Percentiles rank a stretch among this genome's conserved stretches.
Evolutionary conservation across 2,113 vertebrate species (phyloP).

Genomic region (Orthochromis indermauri): DNA sequence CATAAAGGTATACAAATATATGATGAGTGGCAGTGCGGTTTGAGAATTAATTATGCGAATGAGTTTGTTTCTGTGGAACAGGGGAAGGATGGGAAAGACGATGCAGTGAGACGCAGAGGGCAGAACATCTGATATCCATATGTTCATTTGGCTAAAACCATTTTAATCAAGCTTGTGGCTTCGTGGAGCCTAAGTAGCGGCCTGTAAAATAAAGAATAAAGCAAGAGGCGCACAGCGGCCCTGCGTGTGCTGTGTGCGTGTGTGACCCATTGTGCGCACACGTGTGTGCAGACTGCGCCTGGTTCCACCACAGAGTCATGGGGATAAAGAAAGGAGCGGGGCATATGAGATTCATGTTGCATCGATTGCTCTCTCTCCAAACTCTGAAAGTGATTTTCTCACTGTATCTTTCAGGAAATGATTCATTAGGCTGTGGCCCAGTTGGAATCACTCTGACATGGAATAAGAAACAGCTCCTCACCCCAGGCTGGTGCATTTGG

Average conservation of each 20-base stretch:
- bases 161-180: slow-evolving; percentile 43
- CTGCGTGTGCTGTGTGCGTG: slow-evolving; percentile 6
- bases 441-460: slow-evolving; percentile 46
- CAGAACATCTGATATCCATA: slow-evolving; percentile 52
- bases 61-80: not conserved
- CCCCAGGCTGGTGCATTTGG: slow-evolving; percentile 43
- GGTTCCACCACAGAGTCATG: slow-evolving; percentile 7
- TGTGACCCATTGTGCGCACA: slow-evolving; percentile 11
- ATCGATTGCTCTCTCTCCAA: slow-evolving; percentile 16
- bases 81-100: not conserved
- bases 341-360: slow-evolving; percentile 6
- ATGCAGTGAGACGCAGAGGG: not conserved
- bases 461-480: slow-evolving; percentile 64
- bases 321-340: not conserved
- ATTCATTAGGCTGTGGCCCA: slow-evolving; percentile 60
- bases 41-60: not conserved
- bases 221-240: not conserved
- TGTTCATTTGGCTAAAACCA: slow-evolving; percentile 25
- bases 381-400: slow-evolving; percentile 63
- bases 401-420: slow-evolving; percentile 61
- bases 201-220: slow-evolving; percentile 12
- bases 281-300: slow-evolving; percentile 27
- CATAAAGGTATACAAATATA: not conserved
- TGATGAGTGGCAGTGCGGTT: not conserved
- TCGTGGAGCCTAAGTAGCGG: slow-evolving; percentile 16